These are phyloP conservation scores for Loxodonta africana DNA, from an alignment of 2,113 vertebrate species.

Conservation along the genomic window DNA sequence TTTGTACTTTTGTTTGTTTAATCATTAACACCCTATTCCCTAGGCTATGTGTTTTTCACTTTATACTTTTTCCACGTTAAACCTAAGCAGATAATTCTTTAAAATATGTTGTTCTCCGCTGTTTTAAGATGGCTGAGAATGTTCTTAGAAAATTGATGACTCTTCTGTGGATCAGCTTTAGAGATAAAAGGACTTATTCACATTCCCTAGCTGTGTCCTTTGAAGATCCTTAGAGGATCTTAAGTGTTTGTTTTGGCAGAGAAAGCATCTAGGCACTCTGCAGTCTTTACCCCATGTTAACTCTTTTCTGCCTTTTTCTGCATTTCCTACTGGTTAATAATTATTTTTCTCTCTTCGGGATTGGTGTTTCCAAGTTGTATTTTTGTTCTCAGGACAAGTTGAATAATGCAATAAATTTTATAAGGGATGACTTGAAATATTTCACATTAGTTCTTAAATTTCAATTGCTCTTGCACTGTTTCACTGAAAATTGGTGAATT, in stretches of 20 bases:
- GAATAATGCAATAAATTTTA: neutral
- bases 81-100: constrained; percentile 15
- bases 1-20: constrained; percentile 23
- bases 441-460: neutral
- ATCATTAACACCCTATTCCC: neutral
- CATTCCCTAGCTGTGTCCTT: neutral
- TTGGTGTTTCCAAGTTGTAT: constrained; percentile 59
- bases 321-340: neutral
- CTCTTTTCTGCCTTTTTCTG: neutral
- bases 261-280: neutral
- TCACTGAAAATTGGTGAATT: neutral
- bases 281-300: neutral
- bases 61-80: constrained; percentile 14
- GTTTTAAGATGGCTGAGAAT: constrained; percentile 74
- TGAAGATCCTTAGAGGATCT: constrained; percentile 9
- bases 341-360: neutral
- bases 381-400: neutral
- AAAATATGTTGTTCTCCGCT: neutral
- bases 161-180: constrained; percentile 69
- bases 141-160: constrained; percentile 77
- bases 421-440: neutral
- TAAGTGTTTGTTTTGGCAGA: constrained; percentile 12
- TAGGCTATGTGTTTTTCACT: neutral
- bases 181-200: constrained; percentile 26
- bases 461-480: neutral